phyloP scores from a whole-genome alignment of 2,797 vertebrate genomes.

The Lutjanus argentimaculatus region DNA sequence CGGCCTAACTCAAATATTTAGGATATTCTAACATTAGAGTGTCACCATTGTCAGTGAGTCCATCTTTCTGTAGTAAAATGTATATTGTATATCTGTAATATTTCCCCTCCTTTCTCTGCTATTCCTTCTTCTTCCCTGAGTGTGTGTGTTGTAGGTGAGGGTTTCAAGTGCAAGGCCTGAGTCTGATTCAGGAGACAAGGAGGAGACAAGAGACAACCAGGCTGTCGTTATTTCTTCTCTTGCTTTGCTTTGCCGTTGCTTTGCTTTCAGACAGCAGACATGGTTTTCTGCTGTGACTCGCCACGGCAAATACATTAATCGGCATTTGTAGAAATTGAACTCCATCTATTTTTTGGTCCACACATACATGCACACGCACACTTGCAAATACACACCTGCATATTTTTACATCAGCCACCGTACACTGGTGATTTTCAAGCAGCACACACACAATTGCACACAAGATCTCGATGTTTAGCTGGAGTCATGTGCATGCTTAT shows the following conservation, averaged over 20 bases:
- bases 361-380: slow-evolving; percentile 2
- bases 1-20: no score
- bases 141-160: background rate
- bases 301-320: slow-evolving; percentile 2
- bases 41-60: no score
- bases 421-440: background rate
- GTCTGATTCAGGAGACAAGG: no score
- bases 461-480: slow-evolving; percentile 22
- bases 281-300: background rate
- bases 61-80: background rate
- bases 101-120: background rate
- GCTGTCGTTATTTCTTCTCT: background rate
- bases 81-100: background rate
- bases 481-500: slow-evolving; percentile 24
- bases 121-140: background rate
- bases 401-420: slow-evolving; percentile 11
- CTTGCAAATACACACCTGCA: background rate
- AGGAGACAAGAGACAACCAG: slow-evolving; percentile 1
- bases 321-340: background rate
- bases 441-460: slow-evolving; percentile 2
- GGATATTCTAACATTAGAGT: no score
- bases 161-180: background rate
- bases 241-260: background rate
- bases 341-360: background rate
- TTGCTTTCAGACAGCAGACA: background rate